Evolutionary conservation across 2,888 invertebrate genomes (phyloP), one percentile per base, ranked within the genome.

Genomic region (Hirtodrosophila confusa): DNA sequence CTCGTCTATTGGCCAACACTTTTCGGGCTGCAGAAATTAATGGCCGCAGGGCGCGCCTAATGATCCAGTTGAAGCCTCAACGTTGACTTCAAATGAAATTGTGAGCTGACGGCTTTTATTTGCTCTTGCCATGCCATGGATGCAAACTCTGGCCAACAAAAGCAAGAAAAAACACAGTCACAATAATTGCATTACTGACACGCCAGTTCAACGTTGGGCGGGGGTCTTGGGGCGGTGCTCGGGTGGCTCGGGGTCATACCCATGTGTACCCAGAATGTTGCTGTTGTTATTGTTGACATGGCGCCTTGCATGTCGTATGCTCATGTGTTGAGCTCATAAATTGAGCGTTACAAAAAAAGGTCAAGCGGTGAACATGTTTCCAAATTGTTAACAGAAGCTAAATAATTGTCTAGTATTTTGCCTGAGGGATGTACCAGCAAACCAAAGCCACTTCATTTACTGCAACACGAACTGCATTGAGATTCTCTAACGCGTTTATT

Each of bases 121-220:
- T 84, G 73, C 85, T 63, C 69, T 68, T 64, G 58, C 76, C 80
- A 82, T 80, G 80, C 76, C 67, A 70, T 44, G 41, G 37, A 43
- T 39, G 55, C 44, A 60, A 44, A 49, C 55, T 54, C 51, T 31
- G 6, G 23, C 17, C 40, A 39, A 56, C 7, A 31, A 31, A 31
- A 31, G 6, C 5, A 31, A 31, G 0, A 31, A 31, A 31, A 31
- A 51, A 45, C 33, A 63, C 77, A 77, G 69, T 79, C 83, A 74
- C 75, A 80, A 80, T 86, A 86, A 80, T 86, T 86, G 86, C 84
- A 78, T 66, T 58, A 67, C 80, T 80, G 80, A 86, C 83, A 75
- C 83, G 85, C 79, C 69, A 84, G 58, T 56, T 45, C 49, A 49
- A 54, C 35, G 27, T 51, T 33, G 27, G 43, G 23, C n/a, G 23